Base-by-base conservation (phyloP, 2,888 invertebrate genomes). In the Lymantria dispar region DNA sequence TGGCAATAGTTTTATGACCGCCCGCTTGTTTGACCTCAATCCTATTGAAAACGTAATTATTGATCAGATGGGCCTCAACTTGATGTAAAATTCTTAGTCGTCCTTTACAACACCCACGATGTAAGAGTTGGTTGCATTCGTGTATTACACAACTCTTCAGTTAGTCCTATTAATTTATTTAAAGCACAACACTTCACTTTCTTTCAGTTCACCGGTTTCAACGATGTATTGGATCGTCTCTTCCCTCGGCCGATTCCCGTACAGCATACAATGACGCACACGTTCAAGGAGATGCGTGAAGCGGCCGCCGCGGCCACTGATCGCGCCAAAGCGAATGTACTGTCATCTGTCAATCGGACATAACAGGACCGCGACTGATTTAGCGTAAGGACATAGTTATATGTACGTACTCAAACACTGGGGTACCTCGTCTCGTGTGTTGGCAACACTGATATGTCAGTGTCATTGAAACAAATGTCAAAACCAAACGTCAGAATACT, bases 241-340 rank as follows among this genome's bases (percentile, higher is more conserved):
- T 97, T 95, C 83, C 94, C 95, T 8, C 86, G 69, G 30, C 74
- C 54, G 56, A 52, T 60, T 31, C 45, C 72, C 1, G 52, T 74
- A 8, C 62, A 60, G 42, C 56, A 68, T 50, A 50, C 61, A 0
- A 65, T 80, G 56, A 57, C 78, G 12, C 76, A 78, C 73, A 75
- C 89, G 8, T 82, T 91, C 1, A 87, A 88, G 69, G 91, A 95
- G 73, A 89, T 97, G 76, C 96, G 96, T 72, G 95, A 94, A 54
- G 96, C 95, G 0, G 96, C 96, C 0, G 95, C 95, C 74, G 95
- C 95, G 70, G 96, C 96, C 47, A 96, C 95, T 29, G 95, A 96
- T 81, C 93, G 96, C 61, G 96, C 97, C 44, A 96, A 95, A 72
- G 92, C 93, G 47, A 93, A 93, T 70, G 92, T 91, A 3, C 86